Percentiles rank a stretch among this genome's conserved stretches.
Evolutionary conservation across 2,888 invertebrate genomes (phyloP).

Genomic region (Trachelus tabidus): DNA sequence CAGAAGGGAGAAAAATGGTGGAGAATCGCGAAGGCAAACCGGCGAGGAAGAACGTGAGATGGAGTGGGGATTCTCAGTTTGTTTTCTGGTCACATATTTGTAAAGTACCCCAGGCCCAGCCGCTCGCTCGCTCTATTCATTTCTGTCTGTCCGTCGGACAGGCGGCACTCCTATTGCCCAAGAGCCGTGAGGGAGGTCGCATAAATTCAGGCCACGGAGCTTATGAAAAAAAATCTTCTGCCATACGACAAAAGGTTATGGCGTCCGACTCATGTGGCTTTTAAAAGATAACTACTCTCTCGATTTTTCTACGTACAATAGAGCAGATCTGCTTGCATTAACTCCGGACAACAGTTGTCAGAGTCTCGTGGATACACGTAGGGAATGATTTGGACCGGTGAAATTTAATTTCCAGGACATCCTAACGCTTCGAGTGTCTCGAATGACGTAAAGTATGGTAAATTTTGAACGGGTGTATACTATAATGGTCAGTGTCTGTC

Average conservation of each 20-base stretch:
- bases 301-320: constrained; percentile 3
- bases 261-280: constrained; percentile 11
- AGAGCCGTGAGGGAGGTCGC: constrained; percentile 32
- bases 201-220: constrained; percentile 55
- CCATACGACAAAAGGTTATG: constrained; percentile 13
- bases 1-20: constrained; percentile 4
- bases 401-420: constrained; percentile 42
- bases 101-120: constrained; percentile 55
- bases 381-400: constrained; percentile 39
- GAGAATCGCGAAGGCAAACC: not conserved
- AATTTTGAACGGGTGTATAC: not conserved
- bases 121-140: constrained; percentile 52
- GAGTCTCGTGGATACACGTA: constrained; percentile 31
- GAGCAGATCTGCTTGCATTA: not conserved
- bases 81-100: constrained; percentile 63
- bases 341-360: constrained; percentile 32
- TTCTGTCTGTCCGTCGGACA: constrained; percentile 45
- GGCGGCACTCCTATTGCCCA: constrained; percentile 33
- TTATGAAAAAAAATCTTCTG: constrained; percentile 40
- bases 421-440: constrained; percentile 31
- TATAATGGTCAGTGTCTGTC: not conserved
- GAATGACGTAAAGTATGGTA: not conserved
- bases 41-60: not conserved
- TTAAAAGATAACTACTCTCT: constrained; percentile 10
- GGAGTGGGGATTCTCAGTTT: constrained; percentile 37